phyloP scores from a whole-genome alignment of 2,888 invertebrate genomes.

The Gibbula magus region DNA sequence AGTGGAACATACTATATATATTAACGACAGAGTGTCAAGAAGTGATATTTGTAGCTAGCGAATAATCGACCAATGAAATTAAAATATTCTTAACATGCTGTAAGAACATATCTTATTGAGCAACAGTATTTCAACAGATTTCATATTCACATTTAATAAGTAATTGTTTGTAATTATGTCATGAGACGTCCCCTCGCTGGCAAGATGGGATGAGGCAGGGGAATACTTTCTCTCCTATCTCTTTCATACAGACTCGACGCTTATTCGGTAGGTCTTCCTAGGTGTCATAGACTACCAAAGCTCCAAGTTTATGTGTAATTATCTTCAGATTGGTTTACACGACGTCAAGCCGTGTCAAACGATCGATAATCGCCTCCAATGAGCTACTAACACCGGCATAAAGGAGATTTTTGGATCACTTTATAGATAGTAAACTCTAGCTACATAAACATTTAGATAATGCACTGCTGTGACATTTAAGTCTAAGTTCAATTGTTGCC shows the following conservation, averaged over 20 bases:
- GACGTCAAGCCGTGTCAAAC: conserved; percentile 7
- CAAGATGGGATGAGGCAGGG: neutral
- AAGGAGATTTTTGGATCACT: neutral
- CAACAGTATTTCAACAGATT: too few relatives aligned
- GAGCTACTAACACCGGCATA: conserved; percentile 11
- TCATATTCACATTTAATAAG: too few relatives aligned
- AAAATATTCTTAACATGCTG: too few relatives aligned
- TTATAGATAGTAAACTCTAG: too few relatives aligned
- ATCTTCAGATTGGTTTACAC: conserved; percentile 9
- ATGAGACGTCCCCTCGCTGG: neutral
- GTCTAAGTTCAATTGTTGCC: too few relatives aligned
- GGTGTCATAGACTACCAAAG: conserved; percentile 1
- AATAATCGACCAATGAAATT: too few relatives aligned
- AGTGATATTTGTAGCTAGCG: too few relatives aligned
- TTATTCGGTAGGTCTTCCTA: neutral
- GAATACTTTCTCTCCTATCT: neutral
- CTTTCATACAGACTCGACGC: neutral
- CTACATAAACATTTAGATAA: too few relatives aligned
- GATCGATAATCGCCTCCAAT: neutral
- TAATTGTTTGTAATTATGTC: neutral
- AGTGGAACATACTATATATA: too few relatives aligned
- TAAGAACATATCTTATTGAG: too few relatives aligned
- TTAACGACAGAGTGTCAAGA: too few relatives aligned
- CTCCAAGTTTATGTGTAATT: conserved; percentile 14
- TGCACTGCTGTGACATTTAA: too few relatives aligned